Evolutionary conservation across 64 coral and sea anemone genomes (phyloP).

Genomic region (Montipora foliosa): DNA sequence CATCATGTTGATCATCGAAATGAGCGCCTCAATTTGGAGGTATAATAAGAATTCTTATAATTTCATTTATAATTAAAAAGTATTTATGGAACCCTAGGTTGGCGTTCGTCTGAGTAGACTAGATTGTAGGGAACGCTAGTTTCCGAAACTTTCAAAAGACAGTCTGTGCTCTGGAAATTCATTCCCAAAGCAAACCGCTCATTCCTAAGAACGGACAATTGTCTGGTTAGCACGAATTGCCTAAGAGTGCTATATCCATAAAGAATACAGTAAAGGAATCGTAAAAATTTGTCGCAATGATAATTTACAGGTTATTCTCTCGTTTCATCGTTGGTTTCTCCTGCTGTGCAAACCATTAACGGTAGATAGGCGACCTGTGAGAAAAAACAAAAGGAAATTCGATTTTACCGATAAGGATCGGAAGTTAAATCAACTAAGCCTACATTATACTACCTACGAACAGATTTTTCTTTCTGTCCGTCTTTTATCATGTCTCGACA

Average conservation of each 20-base stretch:
- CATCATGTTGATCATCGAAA: no score
- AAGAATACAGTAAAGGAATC: not conserved
- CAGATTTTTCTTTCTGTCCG: no score
- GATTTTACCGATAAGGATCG: not conserved
- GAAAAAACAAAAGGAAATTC: not conserved
- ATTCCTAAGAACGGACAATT: not conserved
- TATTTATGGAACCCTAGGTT: no score
- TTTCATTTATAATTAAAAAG: no score
- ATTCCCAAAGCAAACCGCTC: not conserved
- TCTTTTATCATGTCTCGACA: no score
- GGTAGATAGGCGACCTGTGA: not conserved
- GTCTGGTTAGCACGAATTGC: not conserved
- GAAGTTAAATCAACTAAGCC: no score
- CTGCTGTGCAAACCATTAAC: not conserved
- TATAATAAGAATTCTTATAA: no score
- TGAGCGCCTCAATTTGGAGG: no score
- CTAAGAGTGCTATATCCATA: not conserved
- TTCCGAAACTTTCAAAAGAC: no score
- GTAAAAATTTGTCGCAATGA: not conserved
- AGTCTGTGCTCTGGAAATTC: not conserved
- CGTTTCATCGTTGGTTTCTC: not conserved
- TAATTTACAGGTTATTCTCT: not conserved
- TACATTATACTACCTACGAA: no score
- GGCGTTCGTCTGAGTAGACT: no score
- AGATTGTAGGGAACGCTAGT: no score